Evolutionary conservation across 2,113 vertebrate species (phyloP), one percentile per base, ranked within the genome.

Genomic region (Oncorhynchus masou): DNA sequence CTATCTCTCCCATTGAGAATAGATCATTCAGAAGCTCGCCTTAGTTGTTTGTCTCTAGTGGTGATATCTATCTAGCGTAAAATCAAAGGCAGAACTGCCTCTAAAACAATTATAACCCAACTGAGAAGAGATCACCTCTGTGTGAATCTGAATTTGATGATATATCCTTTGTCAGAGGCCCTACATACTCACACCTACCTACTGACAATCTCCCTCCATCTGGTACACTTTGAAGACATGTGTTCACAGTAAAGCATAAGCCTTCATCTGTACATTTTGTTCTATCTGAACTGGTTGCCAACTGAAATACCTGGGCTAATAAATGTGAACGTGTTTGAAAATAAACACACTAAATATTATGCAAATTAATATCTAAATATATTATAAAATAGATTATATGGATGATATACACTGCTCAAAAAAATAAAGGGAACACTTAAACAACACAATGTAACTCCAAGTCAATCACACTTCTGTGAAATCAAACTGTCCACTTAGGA

Each of bases 21-120:
- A 22, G 71, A 81, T 72, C 76, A 16, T 27, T 70, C 7, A 79
- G 69, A 19, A 20, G 11, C 74, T 69, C 24, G 64, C 9, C 62
- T 70, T 16, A 15, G 62, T 19, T 31, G 9, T 34, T 34, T n/a
- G 31, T 19, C 20, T 34, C 31, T 5, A 20, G 5, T 13, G 15
- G 67, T 39, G 15, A 39, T 62, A 68, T 68, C 66, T 68, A n/a
- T 67, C 65, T 16, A 29, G 5, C 0, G 4, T 29, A 20, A 29
- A 25, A 54, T 45, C 39, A 45, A 11, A 45, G 39, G 39, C 39
- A 45, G 39, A 45, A 45, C 39, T 11, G 39, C 39, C 39, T 45
- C 39, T 45, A 12, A 45, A 45, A 45, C 39, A 12, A 11, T 39
- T 9, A 9, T 45, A 45, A 45, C 39, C 62, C 13, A 65, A 65